phyloP scores from a whole-genome alignment of 2,888 invertebrate species.

The Erebia epiphron region DNA sequence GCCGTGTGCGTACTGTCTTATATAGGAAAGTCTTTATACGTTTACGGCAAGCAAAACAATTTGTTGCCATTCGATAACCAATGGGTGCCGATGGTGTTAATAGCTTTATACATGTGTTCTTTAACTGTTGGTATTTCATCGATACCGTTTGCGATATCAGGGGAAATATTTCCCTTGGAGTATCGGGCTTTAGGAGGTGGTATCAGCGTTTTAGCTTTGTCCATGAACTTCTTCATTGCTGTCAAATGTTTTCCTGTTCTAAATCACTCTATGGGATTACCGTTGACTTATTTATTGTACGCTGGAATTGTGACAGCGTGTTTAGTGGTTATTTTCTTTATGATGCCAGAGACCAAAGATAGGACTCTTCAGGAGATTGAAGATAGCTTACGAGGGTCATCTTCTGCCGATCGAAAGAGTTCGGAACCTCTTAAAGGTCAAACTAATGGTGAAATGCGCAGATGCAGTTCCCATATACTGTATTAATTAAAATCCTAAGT shows the following conservation, averaged over 20 bases:
- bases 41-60: conserved; percentile 63
- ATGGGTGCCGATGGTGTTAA: conserved; percentile 75
- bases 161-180: conserved; percentile 86
- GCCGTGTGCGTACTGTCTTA: conserved; percentile 83
- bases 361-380: conserved; percentile 86
- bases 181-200: conserved; percentile 86
- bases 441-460: conserved; percentile 52
- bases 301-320: conserved; percentile 79
- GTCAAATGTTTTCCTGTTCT: conserved; percentile 86
- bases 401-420: conserved; percentile 53
- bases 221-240: conserved; percentile 85
- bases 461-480: conserved; percentile 69
- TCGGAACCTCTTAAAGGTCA: conserved; percentile 58
- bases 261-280: conserved; percentile 74
- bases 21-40: conserved; percentile 75
- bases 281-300: conserved; percentile 84
- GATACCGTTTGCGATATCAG: conserved; percentile 88
- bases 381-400: conserved; percentile 70
- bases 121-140: conserved; percentile 85
- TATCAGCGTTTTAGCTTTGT: conserved; percentile 84
- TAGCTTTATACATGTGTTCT: conserved; percentile 82
- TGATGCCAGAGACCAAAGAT: conserved; percentile 87
- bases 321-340: conserved; percentile 79
- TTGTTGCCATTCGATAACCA: conserved; percentile 61
- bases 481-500: conserved; percentile 50